phyloP scores from a whole-genome alignment of 2,888 invertebrate genomes.

The Tachystola acroxantha region DNA sequence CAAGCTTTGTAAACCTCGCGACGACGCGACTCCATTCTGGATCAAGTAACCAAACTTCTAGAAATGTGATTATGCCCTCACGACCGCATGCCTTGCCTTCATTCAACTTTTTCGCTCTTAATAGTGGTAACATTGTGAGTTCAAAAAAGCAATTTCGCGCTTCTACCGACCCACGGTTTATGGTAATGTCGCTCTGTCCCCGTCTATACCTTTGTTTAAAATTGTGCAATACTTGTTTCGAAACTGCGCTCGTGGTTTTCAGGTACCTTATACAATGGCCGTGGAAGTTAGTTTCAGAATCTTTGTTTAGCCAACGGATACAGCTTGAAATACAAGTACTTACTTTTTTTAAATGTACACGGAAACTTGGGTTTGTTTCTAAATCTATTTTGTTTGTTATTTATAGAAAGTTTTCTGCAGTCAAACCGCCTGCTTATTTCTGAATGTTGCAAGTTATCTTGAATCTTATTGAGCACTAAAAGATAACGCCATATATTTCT shows the following conservation, averaged over 20 bases:
- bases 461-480: no score
- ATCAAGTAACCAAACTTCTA: conserved; percentile 38
- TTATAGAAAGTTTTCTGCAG: background rate
- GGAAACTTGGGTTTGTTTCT: conserved; percentile 1
- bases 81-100: conserved; percentile 41
- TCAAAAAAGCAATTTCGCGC: conserved; percentile 72
- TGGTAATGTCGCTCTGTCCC: conserved; percentile 55
- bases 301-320: conserved; percentile 52
- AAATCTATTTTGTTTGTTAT: conserved; percentile 1
- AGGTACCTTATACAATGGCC: conserved; percentile 56
- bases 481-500: no score
- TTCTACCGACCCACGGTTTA: conserved; percentile 57
- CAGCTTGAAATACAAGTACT: conserved; percentile 31
- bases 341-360: conserved; percentile 16
- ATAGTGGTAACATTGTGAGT: conserved; percentile 65
- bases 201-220: conserved; percentile 69
- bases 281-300: conserved; percentile 52
- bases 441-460: background rate
- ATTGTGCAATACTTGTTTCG: conserved; percentile 65
- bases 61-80: conserved; percentile 52
- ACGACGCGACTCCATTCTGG: conserved; percentile 34
- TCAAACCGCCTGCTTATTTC: background rate
- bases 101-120: conserved; percentile 67
- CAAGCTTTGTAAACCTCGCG: conserved; percentile 44
- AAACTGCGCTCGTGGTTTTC: conserved; percentile 59